These are phyloP conservation scores for Synanthedon andrenaeformis DNA, from an alignment of 2,888 invertebrate species.

Conservation along the genomic window DNA sequence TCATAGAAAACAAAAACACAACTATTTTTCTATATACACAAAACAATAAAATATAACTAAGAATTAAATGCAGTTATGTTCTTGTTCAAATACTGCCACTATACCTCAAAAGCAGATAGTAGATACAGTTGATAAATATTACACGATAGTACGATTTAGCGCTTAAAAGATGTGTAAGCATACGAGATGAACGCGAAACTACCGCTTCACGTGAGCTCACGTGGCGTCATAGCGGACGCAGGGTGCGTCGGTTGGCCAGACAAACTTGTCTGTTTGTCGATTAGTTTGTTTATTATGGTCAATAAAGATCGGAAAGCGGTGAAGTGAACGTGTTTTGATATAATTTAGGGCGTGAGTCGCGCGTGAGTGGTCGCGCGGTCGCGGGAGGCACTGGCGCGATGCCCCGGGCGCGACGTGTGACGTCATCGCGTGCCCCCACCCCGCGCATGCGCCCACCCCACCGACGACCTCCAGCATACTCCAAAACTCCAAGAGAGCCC, in stretches of 20 bases:
- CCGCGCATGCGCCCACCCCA: slow-evolving; percentile 45
- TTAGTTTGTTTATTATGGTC: slow-evolving; percentile 30
- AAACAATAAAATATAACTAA: no score
- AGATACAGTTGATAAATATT: background rate
- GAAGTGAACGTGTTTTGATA: slow-evolving; percentile 42
- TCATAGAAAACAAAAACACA: no score
- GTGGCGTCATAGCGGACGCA: slow-evolving; percentile 15
- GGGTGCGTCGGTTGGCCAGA: slow-evolving; percentile 7
- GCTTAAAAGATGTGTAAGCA: background rate
- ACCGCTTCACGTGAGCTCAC: slow-evolving; percentile 22
- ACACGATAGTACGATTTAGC: background rate
- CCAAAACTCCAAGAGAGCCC: slow-evolving; percentile 57
- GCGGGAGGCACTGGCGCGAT: slow-evolving; percentile 58
- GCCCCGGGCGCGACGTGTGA: slow-evolving; percentile 59
- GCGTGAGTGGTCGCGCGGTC: slow-evolving; percentile 59
- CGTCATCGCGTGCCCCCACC: slow-evolving; percentile 54
- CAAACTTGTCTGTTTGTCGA: slow-evolving; percentile 3
- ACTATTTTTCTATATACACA: no score
- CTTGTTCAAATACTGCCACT: no score
- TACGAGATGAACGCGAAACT: background rate
- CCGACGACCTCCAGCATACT: slow-evolving; percentile 33
- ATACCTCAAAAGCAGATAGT: no score
- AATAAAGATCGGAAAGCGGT: slow-evolving; percentile 58
- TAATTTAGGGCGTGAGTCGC: slow-evolving; percentile 43
- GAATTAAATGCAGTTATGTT: no score